Conservation (phyloP, 2,113 vertebrate species). For the Acrocephalus kingi region DNA sequence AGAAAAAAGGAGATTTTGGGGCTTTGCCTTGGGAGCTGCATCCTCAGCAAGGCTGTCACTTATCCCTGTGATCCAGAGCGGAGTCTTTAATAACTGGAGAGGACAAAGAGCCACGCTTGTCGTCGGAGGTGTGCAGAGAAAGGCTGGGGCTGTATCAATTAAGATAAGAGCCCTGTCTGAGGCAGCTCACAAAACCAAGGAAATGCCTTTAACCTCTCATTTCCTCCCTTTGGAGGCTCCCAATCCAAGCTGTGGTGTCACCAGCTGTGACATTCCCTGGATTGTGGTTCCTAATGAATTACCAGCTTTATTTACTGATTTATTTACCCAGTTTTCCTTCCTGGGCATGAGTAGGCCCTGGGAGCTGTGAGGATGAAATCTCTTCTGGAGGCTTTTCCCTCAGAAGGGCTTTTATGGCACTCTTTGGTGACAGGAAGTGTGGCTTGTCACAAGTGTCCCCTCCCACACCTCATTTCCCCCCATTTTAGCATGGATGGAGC, state of each 20-base stretch:
- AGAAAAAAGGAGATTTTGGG: background rate
- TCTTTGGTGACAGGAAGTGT: background rate
- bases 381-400: background rate
- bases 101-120: background rate
- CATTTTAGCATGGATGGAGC: background rate
- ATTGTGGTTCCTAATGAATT: conserved; percentile 1
- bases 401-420: background rate
- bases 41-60: background rate
- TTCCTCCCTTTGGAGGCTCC: background rate
- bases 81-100: conserved; percentile 9
- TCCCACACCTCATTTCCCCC: background rate
- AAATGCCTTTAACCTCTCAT: conserved; percentile 34
- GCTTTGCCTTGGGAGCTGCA: background rate
- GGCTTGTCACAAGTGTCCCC: background rate
- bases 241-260: rapidly evolving
- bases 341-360: background rate
- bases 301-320: background rate
- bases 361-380: background rate
- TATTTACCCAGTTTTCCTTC: background rate
- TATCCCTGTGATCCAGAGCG: background rate
- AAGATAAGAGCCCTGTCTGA: conserved; percentile 30
- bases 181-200: conserved; percentile 6
- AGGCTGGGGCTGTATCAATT: conserved; percentile 32
- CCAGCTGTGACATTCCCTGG: background rate
- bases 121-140: background rate